A percentile compares a stretch with the other conserved stretches of the same genome.
These are phyloP conservation scores for Drosophila neonasuta DNA, from an alignment of 2,888 invertebrate genomes.

Conservation along the genomic window DNA sequence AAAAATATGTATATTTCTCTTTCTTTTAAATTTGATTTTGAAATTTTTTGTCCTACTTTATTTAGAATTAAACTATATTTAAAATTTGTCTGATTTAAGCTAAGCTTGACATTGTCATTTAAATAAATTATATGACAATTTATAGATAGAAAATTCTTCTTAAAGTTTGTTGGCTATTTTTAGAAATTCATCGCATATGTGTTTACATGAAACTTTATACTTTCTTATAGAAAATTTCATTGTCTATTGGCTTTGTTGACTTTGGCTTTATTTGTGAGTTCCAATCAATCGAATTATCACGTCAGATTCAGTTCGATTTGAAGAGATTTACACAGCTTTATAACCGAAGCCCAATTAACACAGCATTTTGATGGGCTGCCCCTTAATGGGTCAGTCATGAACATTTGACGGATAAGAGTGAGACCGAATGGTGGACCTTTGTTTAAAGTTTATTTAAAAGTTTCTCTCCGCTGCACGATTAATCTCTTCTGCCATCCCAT, in stretches of 20 bases:
- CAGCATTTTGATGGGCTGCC: conserved; percentile 2
- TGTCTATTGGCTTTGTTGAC: neutral
- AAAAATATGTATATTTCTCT: no score
- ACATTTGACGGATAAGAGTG: conserved; percentile 9
- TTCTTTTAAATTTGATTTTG: no score
- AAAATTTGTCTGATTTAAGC: neutral
- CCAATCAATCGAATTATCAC: neutral
- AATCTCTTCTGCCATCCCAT: neutral
- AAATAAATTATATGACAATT: neutral
- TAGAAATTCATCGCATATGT: neutral
- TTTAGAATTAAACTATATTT: no score
- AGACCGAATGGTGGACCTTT: neutral
- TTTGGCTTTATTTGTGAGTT: neutral
- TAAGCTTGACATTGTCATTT: neutral
- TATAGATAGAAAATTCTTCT: no score
- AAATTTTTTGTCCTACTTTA: no score
- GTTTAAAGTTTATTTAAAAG: conserved; percentile 9
- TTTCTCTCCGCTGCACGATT: conserved; percentile 8
- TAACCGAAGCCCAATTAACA: conserved; percentile 18
- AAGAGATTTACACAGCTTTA: neutral
- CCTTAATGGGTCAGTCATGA: conserved; percentile 19
- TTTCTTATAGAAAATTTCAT: neutral
- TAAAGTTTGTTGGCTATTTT: no score
- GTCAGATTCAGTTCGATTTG: neutral
- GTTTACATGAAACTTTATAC: neutral